Percentiles rank a stretch among this genome's conserved stretches.
Conservation (phyloP, 2,888 invertebrate species). For the Nomada ruficornis region DNA sequence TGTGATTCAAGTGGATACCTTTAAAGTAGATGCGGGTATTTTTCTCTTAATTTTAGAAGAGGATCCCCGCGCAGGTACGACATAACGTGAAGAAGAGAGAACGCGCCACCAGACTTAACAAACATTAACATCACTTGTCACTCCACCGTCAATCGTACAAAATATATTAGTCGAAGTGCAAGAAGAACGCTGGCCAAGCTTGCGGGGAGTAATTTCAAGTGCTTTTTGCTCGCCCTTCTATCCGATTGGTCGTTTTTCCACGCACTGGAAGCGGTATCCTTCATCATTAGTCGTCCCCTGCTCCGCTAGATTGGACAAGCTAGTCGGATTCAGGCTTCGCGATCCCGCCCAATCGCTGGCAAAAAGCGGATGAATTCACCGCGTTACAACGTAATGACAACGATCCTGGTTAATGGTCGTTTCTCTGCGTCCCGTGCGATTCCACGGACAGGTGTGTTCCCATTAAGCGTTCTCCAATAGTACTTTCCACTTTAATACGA, state of each 20-base stretch:
- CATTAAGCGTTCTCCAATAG: slow-evolving; percentile 28
- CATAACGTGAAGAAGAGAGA: not conserved
- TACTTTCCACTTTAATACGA: slow-evolving; percentile 19
- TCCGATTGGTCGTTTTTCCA: slow-evolving; percentile 52
- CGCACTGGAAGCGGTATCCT: slow-evolving; percentile 45
- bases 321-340: slow-evolving; percentile 42
- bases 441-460: slow-evolving; percentile 41
- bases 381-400: slow-evolving; percentile 68
- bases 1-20: no score
- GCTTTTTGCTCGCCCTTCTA: slow-evolving; percentile 42
- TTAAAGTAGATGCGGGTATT: no score
- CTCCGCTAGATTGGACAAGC: slow-evolving; percentile 46
- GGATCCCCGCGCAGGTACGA: not conserved
- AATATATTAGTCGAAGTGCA: not conserved
- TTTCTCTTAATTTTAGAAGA: no score
- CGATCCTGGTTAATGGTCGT: slow-evolving; percentile 62
- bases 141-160: not conserved
- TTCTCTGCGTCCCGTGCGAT: slow-evolving; percentile 39
- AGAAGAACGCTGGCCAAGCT: not conserved
- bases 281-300: slow-evolving; percentile 62
- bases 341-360: slow-evolving; percentile 56
- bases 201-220: slow-evolving; percentile 38
- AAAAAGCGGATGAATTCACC: slow-evolving; percentile 68
- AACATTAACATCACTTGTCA: not conserved
- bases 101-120: not conserved